Conservation (phyloP, 2,888 invertebrate species). For the Ophion slaviceki region DNA sequence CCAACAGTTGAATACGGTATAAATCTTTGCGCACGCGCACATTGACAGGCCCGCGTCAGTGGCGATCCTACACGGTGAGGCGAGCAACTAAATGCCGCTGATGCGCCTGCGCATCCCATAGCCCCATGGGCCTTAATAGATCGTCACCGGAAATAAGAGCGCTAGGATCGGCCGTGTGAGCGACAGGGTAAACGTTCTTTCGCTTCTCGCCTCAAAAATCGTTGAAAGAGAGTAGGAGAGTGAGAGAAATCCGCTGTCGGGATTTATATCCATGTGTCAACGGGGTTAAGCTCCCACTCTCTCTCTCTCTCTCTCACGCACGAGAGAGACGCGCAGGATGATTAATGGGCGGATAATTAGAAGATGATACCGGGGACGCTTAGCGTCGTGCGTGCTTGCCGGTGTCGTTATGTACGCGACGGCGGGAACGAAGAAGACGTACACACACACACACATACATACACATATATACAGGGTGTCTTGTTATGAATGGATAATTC, state of each 20-base stretch:
- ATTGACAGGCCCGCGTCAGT: too few relatives aligned
- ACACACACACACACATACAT: slow-evolving; percentile 2
- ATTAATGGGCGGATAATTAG: slow-evolving; percentile 82
- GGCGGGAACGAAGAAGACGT: neutral
- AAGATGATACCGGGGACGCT: slow-evolving; percentile 78
- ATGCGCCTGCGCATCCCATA: too few relatives aligned
- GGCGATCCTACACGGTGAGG: too few relatives aligned
- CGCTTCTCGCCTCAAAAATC: neutral
- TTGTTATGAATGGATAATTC: too few relatives aligned
- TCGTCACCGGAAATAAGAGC: slow-evolving; percentile 8
- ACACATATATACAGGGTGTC: neutral
- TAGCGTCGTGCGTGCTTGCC: slow-evolving; percentile 67
- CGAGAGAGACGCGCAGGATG: slow-evolving; percentile 70
- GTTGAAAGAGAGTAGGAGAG: slow-evolving; percentile 24
- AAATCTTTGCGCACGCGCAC: too few relatives aligned
- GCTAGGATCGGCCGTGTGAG: neutral
- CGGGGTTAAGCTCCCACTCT: slow-evolving; percentile 51
- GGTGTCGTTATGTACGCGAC: slow-evolving; percentile 46
- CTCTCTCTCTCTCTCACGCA: slow-evolving; percentile 25
- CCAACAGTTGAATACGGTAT: neutral
- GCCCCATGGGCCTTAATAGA: neutral
- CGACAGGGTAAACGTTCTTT: neutral
- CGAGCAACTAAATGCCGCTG: too few relatives aligned
- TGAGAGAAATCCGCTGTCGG: slow-evolving; percentile 35
- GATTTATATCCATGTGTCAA: slow-evolving; percentile 60